Percentiles rank a stretch among this genome's conserved stretches.
phyloP scores from a whole-genome alignment of 1,140 invertebrate genomes.

The Hetaerina americana region DNA sequence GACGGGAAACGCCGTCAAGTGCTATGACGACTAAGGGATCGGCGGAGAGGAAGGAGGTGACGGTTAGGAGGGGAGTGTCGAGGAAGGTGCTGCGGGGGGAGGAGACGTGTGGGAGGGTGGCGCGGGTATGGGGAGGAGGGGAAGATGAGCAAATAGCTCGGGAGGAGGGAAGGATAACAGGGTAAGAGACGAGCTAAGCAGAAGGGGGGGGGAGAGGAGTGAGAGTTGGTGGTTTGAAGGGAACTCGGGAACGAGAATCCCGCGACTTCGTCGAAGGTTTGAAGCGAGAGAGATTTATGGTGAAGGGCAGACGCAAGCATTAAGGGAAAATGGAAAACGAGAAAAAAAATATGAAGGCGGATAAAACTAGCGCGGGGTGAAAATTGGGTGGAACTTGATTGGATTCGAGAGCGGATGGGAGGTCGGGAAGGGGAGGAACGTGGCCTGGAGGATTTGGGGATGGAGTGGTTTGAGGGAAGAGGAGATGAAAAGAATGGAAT shows the following conservation, averaged over 20 bases:
- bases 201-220: not conserved
- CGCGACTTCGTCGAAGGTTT: not conserved
- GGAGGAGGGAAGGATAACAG: not conserved
- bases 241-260: not conserved
- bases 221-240: not conserved
- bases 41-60: too few species aligned
- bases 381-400: not conserved
- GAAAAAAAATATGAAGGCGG: too few species aligned
- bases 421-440: constrained; percentile 6
- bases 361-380: not conserved
- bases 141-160: not conserved
- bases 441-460: constrained; percentile 7
- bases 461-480: not conserved
- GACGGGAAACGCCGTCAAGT: too few species aligned
- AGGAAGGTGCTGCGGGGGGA: not conserved
- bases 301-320: not conserved
- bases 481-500: too few species aligned
- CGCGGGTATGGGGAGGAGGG: constrained; percentile 14
- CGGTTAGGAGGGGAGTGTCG: constrained; percentile 13
- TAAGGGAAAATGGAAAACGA: not conserved
- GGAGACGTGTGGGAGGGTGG: constrained; percentile 4
- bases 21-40: too few species aligned
- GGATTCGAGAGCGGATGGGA: not conserved
- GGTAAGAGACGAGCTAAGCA: not conserved
- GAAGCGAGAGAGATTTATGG: not conserved